Evolutionary conservation across 2,797 vertebrate genomes (phyloP).

Genomic region (Mareca strepera): DNA sequence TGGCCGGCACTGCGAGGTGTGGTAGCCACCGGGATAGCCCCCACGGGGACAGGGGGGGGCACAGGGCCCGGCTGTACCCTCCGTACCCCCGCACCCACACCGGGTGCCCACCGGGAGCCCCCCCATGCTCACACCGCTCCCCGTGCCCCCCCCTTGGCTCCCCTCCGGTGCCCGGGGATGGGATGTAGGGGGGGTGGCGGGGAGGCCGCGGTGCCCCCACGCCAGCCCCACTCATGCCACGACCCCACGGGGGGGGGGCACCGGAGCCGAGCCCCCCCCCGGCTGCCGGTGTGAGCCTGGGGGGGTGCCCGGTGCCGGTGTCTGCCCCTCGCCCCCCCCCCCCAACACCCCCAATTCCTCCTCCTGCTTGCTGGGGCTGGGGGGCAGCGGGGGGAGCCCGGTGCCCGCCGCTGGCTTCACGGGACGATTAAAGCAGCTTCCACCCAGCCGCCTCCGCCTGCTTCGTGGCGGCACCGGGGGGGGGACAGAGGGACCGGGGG

Average conservation of each 20-base stretch:
- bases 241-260: neutral
- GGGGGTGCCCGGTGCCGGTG: neutral
- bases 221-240: neutral
- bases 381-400: conserved; percentile 11
- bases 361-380: conserved; percentile 37
- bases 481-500: neutral
- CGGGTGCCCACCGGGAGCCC: neutral
- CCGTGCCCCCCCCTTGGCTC: neutral
- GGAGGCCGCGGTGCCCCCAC: conserved; percentile 9
- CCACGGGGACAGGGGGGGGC: neutral
- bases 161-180: neutral
- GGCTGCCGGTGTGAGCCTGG: neutral
- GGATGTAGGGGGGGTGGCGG: neutral
- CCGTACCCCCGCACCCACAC: neutral
- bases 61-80: neutral
- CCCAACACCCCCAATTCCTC: neutral
- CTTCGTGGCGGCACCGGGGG: neutral
- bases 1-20: conserved; percentile 92
- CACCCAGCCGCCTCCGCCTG: neutral
- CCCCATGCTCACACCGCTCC: neutral
- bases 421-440: conserved; percentile 72
- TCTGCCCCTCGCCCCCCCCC: neutral
- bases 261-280: neutral
- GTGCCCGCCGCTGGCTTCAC: conserved; percentile 37
- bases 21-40: conserved; percentile 80